phyloP scores from a whole-genome alignment of 2,113 vertebrate species.

The Macquaria ambigua region DNA sequence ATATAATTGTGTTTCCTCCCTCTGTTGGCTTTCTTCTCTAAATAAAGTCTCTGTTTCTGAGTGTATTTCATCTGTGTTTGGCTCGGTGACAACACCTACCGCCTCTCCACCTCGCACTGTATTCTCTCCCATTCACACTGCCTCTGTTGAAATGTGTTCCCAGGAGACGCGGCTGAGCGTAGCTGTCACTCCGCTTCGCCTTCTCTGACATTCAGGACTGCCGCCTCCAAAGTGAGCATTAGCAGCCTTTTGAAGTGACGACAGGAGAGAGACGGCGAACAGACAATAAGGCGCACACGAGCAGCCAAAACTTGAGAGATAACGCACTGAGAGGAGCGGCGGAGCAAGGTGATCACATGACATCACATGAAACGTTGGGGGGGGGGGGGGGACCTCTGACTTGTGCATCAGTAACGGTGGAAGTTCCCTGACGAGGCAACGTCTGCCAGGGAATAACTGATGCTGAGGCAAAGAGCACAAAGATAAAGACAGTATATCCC shows the following conservation, averaged over 20 bases:
- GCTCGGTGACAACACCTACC: conserved; percentile 48
- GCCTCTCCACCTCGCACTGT: conserved; percentile 6
- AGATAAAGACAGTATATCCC: conserved; percentile 60
- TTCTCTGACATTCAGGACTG: conserved; percentile 53
- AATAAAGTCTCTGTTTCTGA: conserved; percentile 9
- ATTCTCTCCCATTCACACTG: conserved; percentile 42
- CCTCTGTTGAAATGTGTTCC: conserved; percentile 37
- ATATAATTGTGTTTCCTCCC: neutral
- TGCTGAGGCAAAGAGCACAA: conserved; percentile 46
- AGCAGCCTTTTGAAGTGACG: conserved; percentile 67
- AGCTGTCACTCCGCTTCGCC: conserved; percentile 58
- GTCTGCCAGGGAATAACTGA: conserved; percentile 59
- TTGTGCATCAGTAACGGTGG: conserved; percentile 4
- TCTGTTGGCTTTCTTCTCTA: conserved; percentile 13
- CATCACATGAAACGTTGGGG: neutral
- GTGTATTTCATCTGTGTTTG: conserved; percentile 26
- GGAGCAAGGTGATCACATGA: conserved; percentile 13
- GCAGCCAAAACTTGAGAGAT: conserved; percentile 25
- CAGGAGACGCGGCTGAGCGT: conserved; percentile 50
- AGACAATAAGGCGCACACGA: conserved; percentile 28
- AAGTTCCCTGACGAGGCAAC: conserved; percentile 44
- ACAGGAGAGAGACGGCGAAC: conserved; percentile 48
- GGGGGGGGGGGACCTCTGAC: conserved; percentile 34
- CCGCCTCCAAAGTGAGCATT: conserved; percentile 59
- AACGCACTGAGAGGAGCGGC: neutral